A percentile compares a stretch with the other conserved stretches of the same genome.
Evolutionary conservation across 2,113 vertebrate genomes (phyloP).

Genomic region (Panthera tigris): DNA sequence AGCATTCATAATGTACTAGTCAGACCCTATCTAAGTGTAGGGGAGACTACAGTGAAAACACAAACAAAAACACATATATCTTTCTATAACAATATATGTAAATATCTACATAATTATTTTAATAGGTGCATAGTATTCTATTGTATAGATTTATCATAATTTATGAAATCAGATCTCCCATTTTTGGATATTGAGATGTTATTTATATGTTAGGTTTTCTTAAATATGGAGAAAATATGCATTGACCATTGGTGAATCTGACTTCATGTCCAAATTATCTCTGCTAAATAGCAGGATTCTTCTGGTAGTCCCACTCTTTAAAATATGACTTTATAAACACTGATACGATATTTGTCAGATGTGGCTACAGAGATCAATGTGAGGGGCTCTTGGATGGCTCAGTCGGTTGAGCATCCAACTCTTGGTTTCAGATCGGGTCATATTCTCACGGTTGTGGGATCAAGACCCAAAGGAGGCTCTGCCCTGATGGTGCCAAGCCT

Average conservation of each 20-base stretch:
- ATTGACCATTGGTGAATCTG: not conserved
- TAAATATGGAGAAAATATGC: not conserved
- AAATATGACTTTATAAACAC: constrained; percentile 46
- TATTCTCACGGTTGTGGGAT: too few relatives aligned
- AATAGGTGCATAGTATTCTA: not conserved
- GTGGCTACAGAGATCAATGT: not conserved
- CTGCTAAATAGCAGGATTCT: constrained; percentile 42
- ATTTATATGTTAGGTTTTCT: not conserved
- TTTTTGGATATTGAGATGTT: not conserved
- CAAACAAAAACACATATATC: not conserved
- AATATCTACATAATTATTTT: not conserved
- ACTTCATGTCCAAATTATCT: constrained; percentile 32
- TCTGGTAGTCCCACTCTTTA: not conserved
- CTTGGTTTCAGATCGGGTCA: too few relatives aligned
- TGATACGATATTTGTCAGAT: constrained; percentile 16
- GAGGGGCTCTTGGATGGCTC: too few relatives aligned
- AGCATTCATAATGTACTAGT: not conserved
- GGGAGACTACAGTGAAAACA: not conserved
- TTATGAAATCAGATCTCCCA: constrained; percentile 12
- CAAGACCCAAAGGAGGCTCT: too few relatives aligned
- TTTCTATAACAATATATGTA: not conserved
- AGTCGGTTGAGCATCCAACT: too few relatives aligned
- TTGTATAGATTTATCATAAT: not conserved
- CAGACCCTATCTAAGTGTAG: not conserved
- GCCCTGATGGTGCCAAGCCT: too few relatives aligned